phyloP scores from a whole-genome alignment of 2,888 invertebrate species.

The Coremacera marginata region DNA sequence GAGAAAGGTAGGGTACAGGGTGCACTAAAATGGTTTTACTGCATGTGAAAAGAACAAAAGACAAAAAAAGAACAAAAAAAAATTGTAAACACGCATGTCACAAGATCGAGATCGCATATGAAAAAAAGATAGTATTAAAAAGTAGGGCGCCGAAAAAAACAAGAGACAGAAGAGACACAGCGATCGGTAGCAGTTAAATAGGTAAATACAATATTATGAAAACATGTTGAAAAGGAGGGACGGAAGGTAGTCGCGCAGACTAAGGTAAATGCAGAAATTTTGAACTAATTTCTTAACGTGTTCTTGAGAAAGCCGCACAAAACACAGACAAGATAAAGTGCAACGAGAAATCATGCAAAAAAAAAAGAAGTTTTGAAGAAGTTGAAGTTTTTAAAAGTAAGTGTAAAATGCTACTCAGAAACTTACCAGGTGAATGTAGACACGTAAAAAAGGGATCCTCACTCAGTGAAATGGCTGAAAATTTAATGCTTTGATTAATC shows the following conservation, averaged over 20 bases:
- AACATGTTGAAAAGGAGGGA: neutral
- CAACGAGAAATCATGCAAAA: neutral
- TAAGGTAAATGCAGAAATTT: neutral
- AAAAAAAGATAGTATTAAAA: slow-evolving; percentile 15
- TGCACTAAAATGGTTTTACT: neutral
- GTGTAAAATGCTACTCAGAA: neutral
- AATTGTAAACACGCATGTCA: slow-evolving; percentile 16
- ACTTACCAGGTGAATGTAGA: slow-evolving; percentile 20
- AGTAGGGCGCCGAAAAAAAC: slow-evolving; percentile 28
- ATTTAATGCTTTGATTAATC: neutral
- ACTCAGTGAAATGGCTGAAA: neutral
- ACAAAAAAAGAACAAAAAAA: neutral
- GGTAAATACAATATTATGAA: neutral
- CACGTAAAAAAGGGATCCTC: neutral
- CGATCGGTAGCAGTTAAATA: neutral
- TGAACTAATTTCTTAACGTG: neutral
- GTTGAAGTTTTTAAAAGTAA: neutral
- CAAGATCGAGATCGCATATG: slow-evolving; percentile 21
- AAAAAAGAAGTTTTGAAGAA: neutral
- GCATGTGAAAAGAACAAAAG: neutral
- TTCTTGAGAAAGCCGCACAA: neutral
- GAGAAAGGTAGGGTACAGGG: neutral
- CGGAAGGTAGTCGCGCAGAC: neutral
- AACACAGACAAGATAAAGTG: neutral
- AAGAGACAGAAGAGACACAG: neutral